Conservation (phyloP, 2,888 invertebrate genomes). For the Drosophila mercatorum region DNA sequence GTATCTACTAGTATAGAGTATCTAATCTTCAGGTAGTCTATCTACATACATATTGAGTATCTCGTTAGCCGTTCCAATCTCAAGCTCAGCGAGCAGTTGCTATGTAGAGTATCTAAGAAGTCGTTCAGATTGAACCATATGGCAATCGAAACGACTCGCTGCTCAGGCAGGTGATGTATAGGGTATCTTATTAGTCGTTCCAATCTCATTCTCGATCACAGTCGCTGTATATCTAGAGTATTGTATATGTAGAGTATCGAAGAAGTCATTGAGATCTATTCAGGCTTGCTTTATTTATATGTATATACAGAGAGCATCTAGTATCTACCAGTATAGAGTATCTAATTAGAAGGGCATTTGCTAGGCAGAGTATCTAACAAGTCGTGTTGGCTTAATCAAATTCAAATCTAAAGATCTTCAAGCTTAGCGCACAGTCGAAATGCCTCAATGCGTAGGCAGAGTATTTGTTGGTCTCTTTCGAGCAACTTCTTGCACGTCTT, state of each 20-base stretch:
- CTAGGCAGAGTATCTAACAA: not conserved
- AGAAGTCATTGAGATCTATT: too few species aligned
- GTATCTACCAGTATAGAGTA: not conserved
- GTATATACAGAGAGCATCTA: too few species aligned
- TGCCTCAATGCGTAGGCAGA: conserved; percentile 20
- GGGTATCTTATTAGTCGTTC: too few species aligned
- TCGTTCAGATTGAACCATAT: not conserved
- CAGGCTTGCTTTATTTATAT: too few species aligned
- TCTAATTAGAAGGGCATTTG: not conserved
- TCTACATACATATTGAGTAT: too few species aligned
- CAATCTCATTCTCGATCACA: too few species aligned
- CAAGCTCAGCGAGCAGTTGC: not conserved
- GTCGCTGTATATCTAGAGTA: too few species aligned
- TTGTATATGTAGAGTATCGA: too few species aligned
- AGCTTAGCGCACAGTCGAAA: not conserved
- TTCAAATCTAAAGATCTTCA: not conserved
- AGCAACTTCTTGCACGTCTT: conserved; percentile 49
- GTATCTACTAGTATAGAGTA: too few species aligned
- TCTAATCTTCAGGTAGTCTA: too few species aligned
- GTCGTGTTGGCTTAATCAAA: not conserved
- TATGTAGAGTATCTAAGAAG: not conserved
- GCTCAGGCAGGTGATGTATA: too few species aligned
- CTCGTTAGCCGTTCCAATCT: not conserved
- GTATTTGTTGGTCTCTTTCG: conserved; percentile 40
- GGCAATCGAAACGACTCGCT: too few species aligned